Evolutionary conservation across 2,888 invertebrate genomes (phyloP).

Genomic region (Idaea dimidiata): DNA sequence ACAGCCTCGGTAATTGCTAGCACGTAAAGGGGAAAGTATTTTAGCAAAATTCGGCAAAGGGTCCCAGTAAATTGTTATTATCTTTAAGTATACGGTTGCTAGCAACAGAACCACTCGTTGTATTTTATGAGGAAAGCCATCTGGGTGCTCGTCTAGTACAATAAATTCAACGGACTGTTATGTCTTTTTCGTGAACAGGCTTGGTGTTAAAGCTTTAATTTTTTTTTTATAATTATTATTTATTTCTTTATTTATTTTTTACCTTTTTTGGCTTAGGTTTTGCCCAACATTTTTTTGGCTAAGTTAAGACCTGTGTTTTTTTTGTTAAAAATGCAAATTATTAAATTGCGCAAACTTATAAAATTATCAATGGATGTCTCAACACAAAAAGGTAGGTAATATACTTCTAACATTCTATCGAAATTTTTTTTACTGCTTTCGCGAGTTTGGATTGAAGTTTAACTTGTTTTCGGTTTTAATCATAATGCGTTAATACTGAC

Average conservation of each 20-base stretch:
- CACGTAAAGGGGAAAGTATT: conserved; percentile 63
- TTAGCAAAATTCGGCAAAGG: conserved; percentile 57
- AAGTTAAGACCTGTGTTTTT: conserved; percentile 2
- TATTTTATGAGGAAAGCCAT: conserved; percentile 79
- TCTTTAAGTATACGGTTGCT: conserved; percentile 73
- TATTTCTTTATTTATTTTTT: conserved; percentile 63
- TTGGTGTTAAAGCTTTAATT: conserved; percentile 63
- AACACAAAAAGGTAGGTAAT: too few relatives aligned
- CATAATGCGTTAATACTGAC: too few relatives aligned
- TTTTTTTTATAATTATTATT: too few relatives aligned
- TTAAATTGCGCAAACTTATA: too few relatives aligned
- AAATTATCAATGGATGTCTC: too few relatives aligned
- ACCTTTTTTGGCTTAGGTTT: conserved; percentile 6
- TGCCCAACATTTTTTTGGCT: conserved; percentile 6
- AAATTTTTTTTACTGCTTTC: too few relatives aligned
- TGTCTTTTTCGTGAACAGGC: conserved; percentile 76
- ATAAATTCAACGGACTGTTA: conserved; percentile 78
- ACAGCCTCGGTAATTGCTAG: conserved; percentile 62
- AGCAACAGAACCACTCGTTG: conserved; percentile 71
- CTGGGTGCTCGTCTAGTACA: conserved; percentile 72
- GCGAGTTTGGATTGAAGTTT: too few relatives aligned
- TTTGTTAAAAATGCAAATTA: background rate
- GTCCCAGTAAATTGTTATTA: conserved; percentile 78
- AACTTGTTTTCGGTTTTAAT: too few relatives aligned
- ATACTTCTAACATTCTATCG: too few relatives aligned